These are phyloP conservation scores for Hippopotamus amphibius DNA, from an alignment of 2,113 vertebrate species.

Conservation along the genomic window DNA sequence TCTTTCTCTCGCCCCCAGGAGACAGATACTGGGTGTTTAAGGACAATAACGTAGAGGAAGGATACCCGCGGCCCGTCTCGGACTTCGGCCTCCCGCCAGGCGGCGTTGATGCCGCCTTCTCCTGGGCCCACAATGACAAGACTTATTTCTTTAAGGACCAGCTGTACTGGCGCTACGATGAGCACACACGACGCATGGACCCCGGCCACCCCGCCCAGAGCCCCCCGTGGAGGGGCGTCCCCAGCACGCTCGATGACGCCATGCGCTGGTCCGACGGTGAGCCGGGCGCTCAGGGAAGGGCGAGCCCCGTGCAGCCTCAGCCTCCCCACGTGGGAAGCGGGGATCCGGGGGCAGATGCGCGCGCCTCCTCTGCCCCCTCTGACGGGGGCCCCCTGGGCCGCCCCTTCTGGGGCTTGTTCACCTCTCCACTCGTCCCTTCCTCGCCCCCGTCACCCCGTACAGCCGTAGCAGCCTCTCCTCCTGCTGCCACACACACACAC, in stretches of 20 bases:
- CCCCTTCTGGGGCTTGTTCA: background rate
- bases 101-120: slow-evolving; percentile 94
- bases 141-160: slow-evolving; percentile 98
- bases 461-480: background rate
- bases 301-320: background rate
- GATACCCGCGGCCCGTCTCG: slow-evolving; percentile 94
- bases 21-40: slow-evolving; percentile 98
- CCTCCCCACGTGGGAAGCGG: background rate
- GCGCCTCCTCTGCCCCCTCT: too few species aligned
- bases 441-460: background rate
- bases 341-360: too few species aligned
- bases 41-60: slow-evolving; percentile 96
- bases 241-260: slow-evolving; percentile 92
- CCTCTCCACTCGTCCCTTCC: background rate
- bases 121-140: slow-evolving; percentile 96
- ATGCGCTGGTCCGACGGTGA: slow-evolving; percentile 98
- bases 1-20: slow-evolving; percentile 87
- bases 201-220: slow-evolving; percentile 93
- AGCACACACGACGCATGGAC: slow-evolving; percentile 93
- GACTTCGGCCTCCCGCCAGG: slow-evolving; percentile 95
- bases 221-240: slow-evolving; percentile 94
- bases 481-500: background rate
- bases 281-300: slow-evolving; percentile 51
- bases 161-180: slow-evolving; percentile 95
- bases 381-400: background rate